Base-by-base conservation (phyloP, 37 sponge, comb jelly and placozoan genomes). In the Oopsacas minuta region DNA sequence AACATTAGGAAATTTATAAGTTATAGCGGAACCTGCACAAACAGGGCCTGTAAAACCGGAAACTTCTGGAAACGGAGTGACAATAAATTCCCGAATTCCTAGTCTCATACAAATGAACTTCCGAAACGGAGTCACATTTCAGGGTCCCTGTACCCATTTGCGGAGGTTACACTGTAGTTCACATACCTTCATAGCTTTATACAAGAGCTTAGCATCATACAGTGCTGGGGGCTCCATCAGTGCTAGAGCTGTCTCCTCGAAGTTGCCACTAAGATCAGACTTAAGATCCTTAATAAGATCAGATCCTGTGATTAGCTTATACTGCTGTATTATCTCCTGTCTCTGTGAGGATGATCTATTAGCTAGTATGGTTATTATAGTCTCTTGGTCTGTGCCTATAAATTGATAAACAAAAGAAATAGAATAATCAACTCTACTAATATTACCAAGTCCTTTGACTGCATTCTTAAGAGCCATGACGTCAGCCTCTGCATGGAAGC, bases 281-380 rank as follows among this genome's bases (percentile, higher is more conserved):
- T 92, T 91, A 52, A 99, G 86, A 32, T 99, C 96, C 23, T 46
- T 85, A 38, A 93, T 89, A 37, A 99, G 91, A 53, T 99, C 99
- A 87, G 75, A 91, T 36, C 96, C 96, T 53, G 87, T 88, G 88
- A 94, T 90, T 17, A 93, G 89, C 83, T 98, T 93, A 90, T 91
- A 98, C 86, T 82, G 83, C 37, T 81, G 23, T 34, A 37, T 82
- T 52, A 98, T 95, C 39, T 89, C 61, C 39, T 89, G 92, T 3
- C 99, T 75, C 86, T 98, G 99, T 0, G 36, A 91, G 52, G 88
- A 90, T 85, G 83, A 91, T 10, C 99, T 46, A 17, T 83, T 52
- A 22, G 85, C 84, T 53, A 98, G 89, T 15, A 93, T 37, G 30
- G 89, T 86, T 81, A 98, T 98, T 82, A 98, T 92, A 82, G 92